Base-by-base conservation (phyloP, 2,888 invertebrate species). In the Sinotaia quadrata region DNA sequence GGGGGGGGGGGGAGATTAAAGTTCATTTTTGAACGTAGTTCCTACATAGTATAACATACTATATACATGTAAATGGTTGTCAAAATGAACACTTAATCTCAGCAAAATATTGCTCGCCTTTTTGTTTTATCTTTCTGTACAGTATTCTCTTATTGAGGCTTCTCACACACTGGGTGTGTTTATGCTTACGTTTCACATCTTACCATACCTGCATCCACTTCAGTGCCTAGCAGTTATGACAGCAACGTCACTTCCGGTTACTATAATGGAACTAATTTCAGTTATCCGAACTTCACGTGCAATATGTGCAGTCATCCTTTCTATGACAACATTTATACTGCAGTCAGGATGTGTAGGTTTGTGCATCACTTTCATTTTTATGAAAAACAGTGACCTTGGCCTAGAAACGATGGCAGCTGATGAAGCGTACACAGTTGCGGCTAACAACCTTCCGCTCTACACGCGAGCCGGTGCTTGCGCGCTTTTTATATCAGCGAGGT, bases 191-290 rank as follows among this genome's bases (percentile, higher is more conserved):
- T 69, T 72, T 21, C 69, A 68, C 51, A 68, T 69, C 10, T 41
- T 72, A 56, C 74, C 74, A 2, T 27, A 24, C 34, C 47, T 74
- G 0, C 66, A 72, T 27, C 51, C 69, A 1, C 36, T 74, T 2
- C 65, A 74, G 34, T 44, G 58, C 12, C 61, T 67, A 47, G 62
- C 69, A 12, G 36, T 72, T 18, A 58, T 65, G 24, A 34, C 65
- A 21, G 47, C 67, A 0, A 57, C 70, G 2, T 68, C 74, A 29
- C 31, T 69, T 12, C 41, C 68, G 12, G 66, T 69, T 1, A 36
- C 71, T 1, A 7, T 69, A 7, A 54, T 51, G 15, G 51, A 12
- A 24, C 61, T 61, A 2, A 4, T 44, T 15, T 51, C 61, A 18
- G 29, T 27, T 18, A 15, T 49, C 18, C 49, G 61, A 2, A 51